Percentiles rank a stretch among this genome's conserved stretches.
These are phyloP conservation scores for Drosophila pseudotakahashii DNA, from an alignment of 2,888 invertebrate species.

Conservation along the genomic window DNA sequence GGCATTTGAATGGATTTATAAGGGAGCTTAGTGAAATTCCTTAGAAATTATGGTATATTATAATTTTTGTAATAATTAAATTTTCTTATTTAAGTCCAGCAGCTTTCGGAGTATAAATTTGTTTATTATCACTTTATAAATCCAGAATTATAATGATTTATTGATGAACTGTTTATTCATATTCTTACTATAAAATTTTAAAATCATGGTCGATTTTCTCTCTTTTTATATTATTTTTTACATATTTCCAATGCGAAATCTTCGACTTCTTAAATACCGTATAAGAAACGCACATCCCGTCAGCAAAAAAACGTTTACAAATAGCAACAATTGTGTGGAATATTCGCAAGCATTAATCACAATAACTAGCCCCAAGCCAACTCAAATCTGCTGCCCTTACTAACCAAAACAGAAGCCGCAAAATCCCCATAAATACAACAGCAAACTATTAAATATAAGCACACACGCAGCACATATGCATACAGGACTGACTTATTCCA, in stretches of 20 bases:
- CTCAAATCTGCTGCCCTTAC: neutral
- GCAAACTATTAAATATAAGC: slow-evolving; percentile 69
- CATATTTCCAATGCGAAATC: neutral
- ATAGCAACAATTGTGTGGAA: slow-evolving; percentile 67
- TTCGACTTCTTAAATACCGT: neutral
- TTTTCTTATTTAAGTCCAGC: no score
- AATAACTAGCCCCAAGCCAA: slow-evolving; percentile 51
- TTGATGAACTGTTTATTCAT: no score
- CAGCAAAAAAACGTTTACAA: slow-evolving; percentile 8
- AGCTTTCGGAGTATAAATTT: no score
- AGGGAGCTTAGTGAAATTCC: neutral
- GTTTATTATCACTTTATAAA: no score
- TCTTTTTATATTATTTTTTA: neutral
- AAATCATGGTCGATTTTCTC: no score
- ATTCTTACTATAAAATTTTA: no score
- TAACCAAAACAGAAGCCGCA: slow-evolving; percentile 7
- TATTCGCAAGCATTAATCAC: slow-evolving; percentile 57
- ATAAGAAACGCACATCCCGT: neutral
- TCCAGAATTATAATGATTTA: no score
- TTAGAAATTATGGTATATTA: no score
- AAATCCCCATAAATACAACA: slow-evolving; percentile 61
- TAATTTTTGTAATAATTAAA: no score
- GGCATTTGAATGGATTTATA: neutral
- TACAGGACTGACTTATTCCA: slow-evolving; percentile 61
- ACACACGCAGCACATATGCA: slow-evolving; percentile 28